phyloP scores from a whole-genome alignment of 2,888 invertebrate genomes.

The Tachystola acroxantha region DNA sequence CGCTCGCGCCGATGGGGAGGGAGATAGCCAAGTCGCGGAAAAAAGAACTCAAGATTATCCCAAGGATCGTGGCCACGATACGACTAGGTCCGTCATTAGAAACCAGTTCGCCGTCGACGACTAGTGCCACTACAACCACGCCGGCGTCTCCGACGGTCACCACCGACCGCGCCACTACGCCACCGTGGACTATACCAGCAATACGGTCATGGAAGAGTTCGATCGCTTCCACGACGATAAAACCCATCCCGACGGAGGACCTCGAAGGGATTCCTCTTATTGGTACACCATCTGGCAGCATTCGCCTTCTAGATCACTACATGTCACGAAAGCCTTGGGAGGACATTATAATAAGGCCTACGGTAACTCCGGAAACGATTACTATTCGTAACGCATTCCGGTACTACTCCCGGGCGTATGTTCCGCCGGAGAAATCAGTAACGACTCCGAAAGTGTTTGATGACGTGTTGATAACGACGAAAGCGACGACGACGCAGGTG shows the following conservation, averaged over 20 bases:
- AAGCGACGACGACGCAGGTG: slow-evolving; percentile 38
- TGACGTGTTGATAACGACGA: slow-evolving; percentile 59
- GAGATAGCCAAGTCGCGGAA: slow-evolving; percentile 56
- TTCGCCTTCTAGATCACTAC: slow-evolving; percentile 46
- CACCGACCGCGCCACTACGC: slow-evolving; percentile 48
- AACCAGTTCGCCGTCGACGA: slow-evolving; percentile 29
- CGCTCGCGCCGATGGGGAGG: slow-evolving; percentile 41
- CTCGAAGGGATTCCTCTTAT: slow-evolving; percentile 41
- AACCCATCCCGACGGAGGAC: slow-evolving; percentile 48
- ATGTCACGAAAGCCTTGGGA: slow-evolving; percentile 61
- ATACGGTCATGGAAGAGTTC: slow-evolving; percentile 63
- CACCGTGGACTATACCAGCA: slow-evolving; percentile 75
- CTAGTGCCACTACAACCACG: slow-evolving; percentile 27
- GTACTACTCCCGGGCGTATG: slow-evolving; percentile 46
- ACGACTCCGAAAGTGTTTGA: slow-evolving; percentile 49
- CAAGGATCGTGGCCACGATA: slow-evolving; percentile 39
- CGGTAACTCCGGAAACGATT: slow-evolving; percentile 51
- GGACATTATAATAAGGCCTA: slow-evolving; percentile 57
- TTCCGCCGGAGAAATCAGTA: slow-evolving; percentile 44
- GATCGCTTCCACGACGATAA: slow-evolving; percentile 44
- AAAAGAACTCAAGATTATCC: slow-evolving; percentile 54
- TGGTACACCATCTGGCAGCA: slow-evolving; percentile 49
- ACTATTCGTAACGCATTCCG: slow-evolving; percentile 50
- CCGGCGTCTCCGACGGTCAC: slow-evolving; percentile 31
- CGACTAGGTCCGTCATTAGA: slow-evolving; percentile 43